Evolutionary conservation across 2,888 invertebrate genomes (phyloP), one percentile per base, ranked within the genome.

Genomic region (Caprella mutica): DNA sequence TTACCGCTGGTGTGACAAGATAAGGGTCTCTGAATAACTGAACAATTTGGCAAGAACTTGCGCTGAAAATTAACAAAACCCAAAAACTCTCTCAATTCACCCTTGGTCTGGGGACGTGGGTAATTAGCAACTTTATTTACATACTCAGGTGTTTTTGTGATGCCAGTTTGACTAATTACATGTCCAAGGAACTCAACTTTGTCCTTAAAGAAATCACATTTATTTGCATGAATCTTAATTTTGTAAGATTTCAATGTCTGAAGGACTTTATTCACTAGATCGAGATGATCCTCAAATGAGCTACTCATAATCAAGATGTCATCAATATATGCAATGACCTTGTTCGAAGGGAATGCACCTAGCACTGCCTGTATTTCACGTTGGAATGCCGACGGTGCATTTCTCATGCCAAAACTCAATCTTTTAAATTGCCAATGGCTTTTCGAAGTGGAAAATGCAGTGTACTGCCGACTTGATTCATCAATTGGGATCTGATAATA

Each of bases 351-450:
- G n/a, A 40, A 40, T 21, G 14, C 5, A 9, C 23, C 6, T 8
- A 43, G 23, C 26, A 43, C 43, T 12, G 21, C 43, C 23, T 43
- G 43, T 26, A 43, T 43, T 4, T 26, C 43, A 5, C 43, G 19
- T 26, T 43, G 43, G n/a, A 43, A 43, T 24, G 43, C 43, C 21
- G 43, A 43, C 5, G 43, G 43, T 5, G 43, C 43, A 23, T 43
- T 43, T n/a, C 26, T 43, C 5, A 21, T 23, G 5, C 43, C 43
- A 43, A 43, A 43, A 23, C 43, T 43, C 43, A 43, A 43, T 5
- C 21, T 21, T 19, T 40, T 40, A 21, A 40, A 40, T 6, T 40
- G 40, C 40, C 40, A 40, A 40, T 40, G 40, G 17, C 40, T 21
- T 8, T 40, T n/a, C 6, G 40, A 21, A n/a, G 40, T 40, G 17